Percentiles rank a stretch among this genome's conserved stretches.
Evolutionary conservation across 64 coral and sea anemone genomes (phyloP).

Genomic region (Dendrophyllia cribrosa): DNA sequence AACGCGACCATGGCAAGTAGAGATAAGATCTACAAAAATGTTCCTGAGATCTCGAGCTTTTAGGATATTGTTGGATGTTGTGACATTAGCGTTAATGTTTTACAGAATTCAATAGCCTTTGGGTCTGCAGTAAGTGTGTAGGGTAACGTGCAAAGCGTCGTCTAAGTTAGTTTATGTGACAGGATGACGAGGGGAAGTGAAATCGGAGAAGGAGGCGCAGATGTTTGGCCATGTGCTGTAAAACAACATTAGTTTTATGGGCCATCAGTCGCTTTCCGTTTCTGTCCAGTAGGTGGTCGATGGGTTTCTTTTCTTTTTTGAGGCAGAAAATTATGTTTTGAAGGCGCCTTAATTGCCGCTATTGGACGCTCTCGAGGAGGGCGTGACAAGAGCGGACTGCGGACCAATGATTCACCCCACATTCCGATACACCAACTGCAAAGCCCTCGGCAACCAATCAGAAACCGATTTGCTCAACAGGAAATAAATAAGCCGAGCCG

Average conservation of each 20-base stretch:
- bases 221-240: constrained; percentile 33
- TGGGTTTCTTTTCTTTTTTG: constrained; percentile 36
- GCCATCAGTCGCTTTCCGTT: constrained; percentile 32
- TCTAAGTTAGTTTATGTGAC: not conserved
- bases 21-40: constrained; percentile 41
- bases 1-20: constrained; percentile 13
- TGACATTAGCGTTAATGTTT: not conserved
- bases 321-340: constrained; percentile 46
- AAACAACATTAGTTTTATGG: constrained; percentile 28
- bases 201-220: constrained; percentile 13
- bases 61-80: not conserved
- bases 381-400: constrained; percentile 34
- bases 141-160: no score
- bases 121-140: not conserved
- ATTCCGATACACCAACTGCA: constrained; percentile 77
- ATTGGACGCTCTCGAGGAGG: constrained; percentile 13
- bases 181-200: not conserved
- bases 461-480: constrained; percentile 28
- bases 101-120: not conserved
- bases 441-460: constrained; percentile 94
- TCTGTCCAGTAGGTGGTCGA: constrained; percentile 44
- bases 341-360: constrained; percentile 9
- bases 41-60: constrained; percentile 4
- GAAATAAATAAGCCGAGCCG: constrained; percentile 62
- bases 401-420: constrained; percentile 62